Base-by-base conservation (phyloP, 2,888 invertebrate genomes). In the Dorcus parallelipipedus region DNA sequence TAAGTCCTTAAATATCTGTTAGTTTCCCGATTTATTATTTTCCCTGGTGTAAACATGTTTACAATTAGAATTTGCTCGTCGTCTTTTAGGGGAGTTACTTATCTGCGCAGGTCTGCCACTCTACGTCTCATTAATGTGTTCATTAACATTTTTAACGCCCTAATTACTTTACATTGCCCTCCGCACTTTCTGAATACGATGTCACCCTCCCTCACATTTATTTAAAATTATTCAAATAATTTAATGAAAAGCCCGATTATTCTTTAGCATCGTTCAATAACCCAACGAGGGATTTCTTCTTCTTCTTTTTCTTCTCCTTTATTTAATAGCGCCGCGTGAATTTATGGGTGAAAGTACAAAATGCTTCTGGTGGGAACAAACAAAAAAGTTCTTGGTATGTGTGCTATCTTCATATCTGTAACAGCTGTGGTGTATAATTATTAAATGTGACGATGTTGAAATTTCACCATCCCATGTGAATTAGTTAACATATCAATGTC, bases 121-220 rank as follows among this genome's bases (percentile, higher is more conserved):
- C 43, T 38, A 39, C 38, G 56, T 56, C 45, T 49, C 50, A 55
- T 50, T 56, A 50, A 56, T 56, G 49, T 56, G 56, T 56, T 50
- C 56, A 56, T 56, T 56, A 50, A 56, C 56, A 56, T 56, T 56
- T 56, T 50, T 50, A 56, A 49, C 50, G 45, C 50, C 49, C 56
- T 56, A 56, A 56, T 56, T 56, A 56, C 56, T 56, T 54, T 50
- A 56, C 49, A 55, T 51, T 45, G 56, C 45, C 56, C 45, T 9
- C 49, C 45, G 56, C 45, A 43, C 40, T 55, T 45, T 56, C 26
- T 33, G 26, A 33, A 1, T 7, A 33, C 6, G 56, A 56, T 56
- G 50, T 51, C 43, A 26, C 47, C 48, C 49, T 41, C 56, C 43
- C 45, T 51, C 55, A 49, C 49, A 55, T 49, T 56, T 42, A 50